A percentile compares a stretch with the other conserved stretches of the same genome.
These are phyloP conservation scores for Pandemis heparana DNA, from an alignment of 2,888 invertebrate genomes.

Conservation along the genomic window DNA sequence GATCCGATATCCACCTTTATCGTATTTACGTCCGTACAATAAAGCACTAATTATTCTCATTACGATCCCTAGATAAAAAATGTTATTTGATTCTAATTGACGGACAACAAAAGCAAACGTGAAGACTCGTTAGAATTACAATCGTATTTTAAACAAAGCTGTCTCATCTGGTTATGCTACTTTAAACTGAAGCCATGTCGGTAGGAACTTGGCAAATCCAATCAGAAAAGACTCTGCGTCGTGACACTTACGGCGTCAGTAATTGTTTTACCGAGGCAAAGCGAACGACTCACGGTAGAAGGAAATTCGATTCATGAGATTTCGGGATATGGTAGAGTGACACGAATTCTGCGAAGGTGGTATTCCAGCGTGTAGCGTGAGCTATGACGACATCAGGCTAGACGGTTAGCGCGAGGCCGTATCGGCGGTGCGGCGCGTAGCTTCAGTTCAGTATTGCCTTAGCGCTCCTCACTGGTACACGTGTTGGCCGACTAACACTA, in stretches of 20 bases:
- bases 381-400: constrained; percentile 54
- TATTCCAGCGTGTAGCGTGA: constrained; percentile 61
- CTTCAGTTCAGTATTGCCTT: constrained; percentile 79
- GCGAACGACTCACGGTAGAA: neutral
- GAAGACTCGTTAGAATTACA: constrained; percentile 6
- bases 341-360: constrained; percentile 64
- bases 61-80: constrained; percentile 8
- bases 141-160: constrained; percentile 28
- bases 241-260: neutral
- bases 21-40: constrained; percentile 26
- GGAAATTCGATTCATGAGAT: constrained; percentile 26
- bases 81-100: constrained; percentile 7
- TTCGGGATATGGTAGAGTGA: constrained; percentile 15
- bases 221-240: constrained; percentile 29
- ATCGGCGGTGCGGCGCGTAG: constrained; percentile 46
- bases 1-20: constrained; percentile 34
- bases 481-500: constrained; percentile 50
- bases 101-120: constrained; percentile 19
- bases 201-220: constrained; percentile 35
- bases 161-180: constrained; percentile 22
- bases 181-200: constrained; percentile 40
- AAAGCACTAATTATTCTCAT: constrained; percentile 32
- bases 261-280: constrained; percentile 48
- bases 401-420: constrained; percentile 51
- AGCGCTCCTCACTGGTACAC: constrained; percentile 70